Evolutionary conservation across 1,140 invertebrate genomes (phyloP), one percentile per base, ranked within the genome.

Genomic region (Aphaenogaster rudis): DNA sequence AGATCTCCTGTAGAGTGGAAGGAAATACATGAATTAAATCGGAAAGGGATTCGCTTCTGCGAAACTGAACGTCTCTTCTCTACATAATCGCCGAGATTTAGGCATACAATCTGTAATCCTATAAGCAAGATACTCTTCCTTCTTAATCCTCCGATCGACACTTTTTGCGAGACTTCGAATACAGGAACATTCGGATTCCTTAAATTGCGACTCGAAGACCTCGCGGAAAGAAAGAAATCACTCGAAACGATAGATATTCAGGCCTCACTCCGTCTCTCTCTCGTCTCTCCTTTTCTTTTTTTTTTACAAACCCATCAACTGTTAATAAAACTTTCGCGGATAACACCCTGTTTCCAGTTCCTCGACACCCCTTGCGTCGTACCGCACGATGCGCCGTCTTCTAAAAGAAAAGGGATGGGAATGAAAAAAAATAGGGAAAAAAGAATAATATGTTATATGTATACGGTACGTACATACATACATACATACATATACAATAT

Each of bases 321-420:
- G 54, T 86, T 61, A 64, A 61, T 86, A 52, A 66, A 59, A 36
- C 28, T 81, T 77, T n/a, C 59, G 33, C 61, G 42, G 28, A 84
- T 76, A 82, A 89, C 88, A 90, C 89, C 88, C 88, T 91, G 88
- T 91, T 88, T 80, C 76, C 88, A 74, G 39, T 76, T 54, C 17
- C 64, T 74, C 36, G 72, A 28, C 66, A 78, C 69, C 45, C 72
- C 33, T 81, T 15, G 17, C 59, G 9, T 48, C 28, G 39, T 63
- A 48, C 11, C 21, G 9, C 2, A 28, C 48, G 63, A 66, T 45
- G 50, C 59, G 11, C 48, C 21, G n/a, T 66, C 21, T 45, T 33
- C 13, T 48, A 45, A 52, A 45, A 52, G 8, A 57, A 39, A 69
- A 59, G 36, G 39, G 64, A 13, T 45, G 5, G 64, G 15, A 45